Percentiles rank a stretch among this genome's conserved stretches.
phyloP scores from a whole-genome alignment of 2,113 vertebrate genomes.

The Paracanthobrama guichenoti region DNA sequence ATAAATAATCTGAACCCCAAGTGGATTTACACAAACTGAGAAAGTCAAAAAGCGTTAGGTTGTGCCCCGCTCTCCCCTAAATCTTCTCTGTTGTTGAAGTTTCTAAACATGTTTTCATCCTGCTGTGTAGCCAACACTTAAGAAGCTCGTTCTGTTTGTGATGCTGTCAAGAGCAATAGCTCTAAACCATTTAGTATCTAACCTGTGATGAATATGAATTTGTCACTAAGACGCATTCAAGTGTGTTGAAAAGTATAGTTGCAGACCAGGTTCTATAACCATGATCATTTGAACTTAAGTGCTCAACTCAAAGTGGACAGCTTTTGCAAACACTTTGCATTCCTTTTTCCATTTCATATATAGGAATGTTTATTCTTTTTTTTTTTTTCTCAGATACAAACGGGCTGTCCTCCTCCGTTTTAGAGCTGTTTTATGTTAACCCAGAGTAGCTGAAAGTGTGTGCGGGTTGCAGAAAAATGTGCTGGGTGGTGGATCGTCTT shows the following conservation, averaged over 20 bases:
- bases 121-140: constrained; percentile 48
- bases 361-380: not conserved
- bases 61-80: not conserved
- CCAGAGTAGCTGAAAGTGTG: constrained; percentile 44
- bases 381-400: not conserved
- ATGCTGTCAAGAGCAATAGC: constrained; percentile 27
- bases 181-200: constrained; percentile 23
- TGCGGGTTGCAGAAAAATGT: constrained; percentile 15
- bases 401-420: constrained; percentile 4
- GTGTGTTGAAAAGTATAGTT: not conserved
- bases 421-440: constrained; percentile 54
- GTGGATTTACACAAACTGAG: too few relatives aligned
- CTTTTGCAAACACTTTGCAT: not conserved
- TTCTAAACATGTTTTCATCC: constrained; percentile 48
- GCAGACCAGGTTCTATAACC: not conserved
- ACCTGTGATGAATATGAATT: constrained; percentile 12
- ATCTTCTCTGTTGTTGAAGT: constrained; percentile 56
- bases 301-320: not conserved
- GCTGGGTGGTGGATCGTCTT: constrained; percentile 58
- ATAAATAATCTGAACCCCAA: too few relatives aligned
- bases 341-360: not conserved
- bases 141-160: constrained; percentile 49
- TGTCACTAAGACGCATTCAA: not conserved
- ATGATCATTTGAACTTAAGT: constrained; percentile 1
- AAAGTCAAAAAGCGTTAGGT: too few relatives aligned